Evolutionary conservation across 2,888 invertebrate genomes (phyloP).

Genomic region (Acrocyrtus sp.): DNA sequence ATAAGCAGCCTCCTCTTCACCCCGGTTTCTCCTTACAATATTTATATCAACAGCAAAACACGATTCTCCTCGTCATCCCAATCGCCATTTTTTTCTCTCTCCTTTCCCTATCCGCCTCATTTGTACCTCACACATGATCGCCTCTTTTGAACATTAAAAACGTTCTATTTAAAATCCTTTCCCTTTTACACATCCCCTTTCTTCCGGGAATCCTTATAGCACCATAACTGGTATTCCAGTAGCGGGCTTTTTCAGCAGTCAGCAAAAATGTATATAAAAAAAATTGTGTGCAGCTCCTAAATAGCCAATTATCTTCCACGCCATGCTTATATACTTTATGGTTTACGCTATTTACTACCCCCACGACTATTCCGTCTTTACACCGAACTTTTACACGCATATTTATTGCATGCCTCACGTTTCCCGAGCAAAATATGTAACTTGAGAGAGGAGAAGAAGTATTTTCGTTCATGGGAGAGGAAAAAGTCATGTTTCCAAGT

Average conservation of each 20-base stretch:
- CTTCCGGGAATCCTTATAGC: not conserved
- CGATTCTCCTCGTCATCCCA: slow-evolving; percentile 7
- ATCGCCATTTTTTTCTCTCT: not conserved
- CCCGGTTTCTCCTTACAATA: not conserved
- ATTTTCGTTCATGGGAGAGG: not conserved
- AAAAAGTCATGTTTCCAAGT: slow-evolving; percentile 40
- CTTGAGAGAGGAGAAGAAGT: not conserved
- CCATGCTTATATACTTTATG: slow-evolving; percentile 3
- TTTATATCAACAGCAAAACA: slow-evolving; percentile 17
- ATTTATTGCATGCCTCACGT: not conserved
- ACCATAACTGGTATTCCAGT: too few relatives aligned
- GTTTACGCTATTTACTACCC: not conserved
- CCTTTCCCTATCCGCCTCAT: slow-evolving; percentile 34
- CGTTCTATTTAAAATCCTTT: slow-evolving; percentile 26
- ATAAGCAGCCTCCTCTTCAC: too few relatives aligned
- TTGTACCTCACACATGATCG: slow-evolving; percentile 55
- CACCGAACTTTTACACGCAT: slow-evolving; percentile 7
- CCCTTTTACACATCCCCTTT: slow-evolving; percentile 12
- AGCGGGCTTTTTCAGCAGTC: too few relatives aligned
- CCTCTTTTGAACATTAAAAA: slow-evolving; percentile 55
- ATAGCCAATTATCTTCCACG: slow-evolving; percentile 33
- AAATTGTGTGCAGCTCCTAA: slow-evolving; percentile 3
- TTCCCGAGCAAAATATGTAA: slow-evolving; percentile 12
- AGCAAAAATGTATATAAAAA: too few relatives aligned
- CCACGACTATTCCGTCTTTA: not conserved